phyloP scores from a whole-genome alignment of 2,113 vertebrate species.

The Chloroceryle aenea region DNA sequence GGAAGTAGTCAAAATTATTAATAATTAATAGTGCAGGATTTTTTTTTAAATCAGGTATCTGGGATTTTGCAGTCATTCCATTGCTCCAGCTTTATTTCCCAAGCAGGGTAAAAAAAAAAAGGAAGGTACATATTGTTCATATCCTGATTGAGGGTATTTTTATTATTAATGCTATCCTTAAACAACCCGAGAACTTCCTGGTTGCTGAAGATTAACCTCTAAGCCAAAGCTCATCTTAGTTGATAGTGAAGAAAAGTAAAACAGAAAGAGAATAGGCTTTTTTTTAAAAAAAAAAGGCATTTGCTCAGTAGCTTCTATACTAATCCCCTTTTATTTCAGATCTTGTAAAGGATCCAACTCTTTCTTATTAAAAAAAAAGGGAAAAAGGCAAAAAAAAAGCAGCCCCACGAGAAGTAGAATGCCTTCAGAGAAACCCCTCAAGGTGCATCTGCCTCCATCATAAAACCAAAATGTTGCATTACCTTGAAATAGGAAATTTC shows the following conservation, averaged over 20 bases:
- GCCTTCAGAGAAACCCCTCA: conserved; percentile 10
- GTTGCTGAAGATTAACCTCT: neutral
- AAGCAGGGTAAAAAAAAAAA: neutral
- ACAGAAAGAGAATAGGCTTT: neutral
- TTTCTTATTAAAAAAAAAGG: neutral
- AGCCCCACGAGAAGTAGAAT: neutral
- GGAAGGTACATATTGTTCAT: neutral
- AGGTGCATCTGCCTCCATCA: conserved; percentile 38
- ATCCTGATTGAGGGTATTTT: neutral
- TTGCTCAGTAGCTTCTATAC: neutral
- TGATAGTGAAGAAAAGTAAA: neutral
- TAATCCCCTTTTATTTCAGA: neutral
- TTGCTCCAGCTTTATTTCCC: neutral
- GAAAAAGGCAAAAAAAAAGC: neutral
- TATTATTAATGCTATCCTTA: neutral
- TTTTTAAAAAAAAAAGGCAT: neutral
- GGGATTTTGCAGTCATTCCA: neutral
- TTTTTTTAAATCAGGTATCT: neutral
- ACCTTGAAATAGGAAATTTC: conserved; percentile 53
- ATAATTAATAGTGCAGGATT: neutral
- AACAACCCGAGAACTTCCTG: neutral
- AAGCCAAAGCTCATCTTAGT: neutral
- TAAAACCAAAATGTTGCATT: conserved; percentile 30
- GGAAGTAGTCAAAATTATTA: neutral
- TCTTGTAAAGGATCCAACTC: neutral